Conservation (phyloP, 2,888 invertebrate genomes). For the Drosophila kambysellisi region DNA sequence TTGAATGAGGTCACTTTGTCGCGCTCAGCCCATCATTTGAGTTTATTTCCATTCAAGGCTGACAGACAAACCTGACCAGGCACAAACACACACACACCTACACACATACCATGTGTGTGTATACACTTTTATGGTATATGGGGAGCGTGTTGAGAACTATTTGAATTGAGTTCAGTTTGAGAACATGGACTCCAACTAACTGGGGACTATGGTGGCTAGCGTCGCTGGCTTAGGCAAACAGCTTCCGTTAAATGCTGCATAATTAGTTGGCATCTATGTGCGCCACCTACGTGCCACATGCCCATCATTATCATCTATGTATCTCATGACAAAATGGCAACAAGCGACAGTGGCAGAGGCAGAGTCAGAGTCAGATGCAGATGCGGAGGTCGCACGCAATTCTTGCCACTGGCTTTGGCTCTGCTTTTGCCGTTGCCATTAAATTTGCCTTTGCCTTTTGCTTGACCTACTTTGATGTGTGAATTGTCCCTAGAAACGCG, state of each 20-base stretch:
- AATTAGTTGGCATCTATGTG: constrained; percentile 72
- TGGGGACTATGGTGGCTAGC: constrained; percentile 20
- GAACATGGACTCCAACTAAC: constrained; percentile 6
- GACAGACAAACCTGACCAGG: constrained; percentile 56
- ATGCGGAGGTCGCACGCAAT: constrained; percentile 76
- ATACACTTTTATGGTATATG: constrained; percentile 1
- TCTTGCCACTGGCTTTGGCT: constrained; percentile 42
- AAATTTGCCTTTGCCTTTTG: constrained; percentile 48
- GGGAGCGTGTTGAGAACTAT: constrained; percentile 28
- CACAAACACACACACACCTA: constrained; percentile 9
- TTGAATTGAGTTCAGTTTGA: constrained; percentile 46
- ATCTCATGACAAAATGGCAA: constrained; percentile 49
- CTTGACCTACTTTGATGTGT: constrained; percentile 78
- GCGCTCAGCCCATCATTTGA: constrained; percentile 74
- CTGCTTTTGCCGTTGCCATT: constrained; percentile 31
- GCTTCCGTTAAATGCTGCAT: constrained; percentile 78
- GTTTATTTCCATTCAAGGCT: constrained; percentile 78
- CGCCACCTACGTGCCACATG: constrained; percentile 38
- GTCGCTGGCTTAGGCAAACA: constrained; percentile 73
- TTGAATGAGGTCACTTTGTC: constrained; percentile 75
- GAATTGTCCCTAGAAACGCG: constrained; percentile 68
- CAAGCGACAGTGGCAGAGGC: constrained; percentile 65
- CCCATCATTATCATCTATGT: constrained; percentile 21
- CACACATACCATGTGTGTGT: constrained; percentile 3
- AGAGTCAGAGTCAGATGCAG: too few relatives aligned